Conservation (phyloP, 1,140 invertebrate species). For the Camponotus vicinus region DNA sequence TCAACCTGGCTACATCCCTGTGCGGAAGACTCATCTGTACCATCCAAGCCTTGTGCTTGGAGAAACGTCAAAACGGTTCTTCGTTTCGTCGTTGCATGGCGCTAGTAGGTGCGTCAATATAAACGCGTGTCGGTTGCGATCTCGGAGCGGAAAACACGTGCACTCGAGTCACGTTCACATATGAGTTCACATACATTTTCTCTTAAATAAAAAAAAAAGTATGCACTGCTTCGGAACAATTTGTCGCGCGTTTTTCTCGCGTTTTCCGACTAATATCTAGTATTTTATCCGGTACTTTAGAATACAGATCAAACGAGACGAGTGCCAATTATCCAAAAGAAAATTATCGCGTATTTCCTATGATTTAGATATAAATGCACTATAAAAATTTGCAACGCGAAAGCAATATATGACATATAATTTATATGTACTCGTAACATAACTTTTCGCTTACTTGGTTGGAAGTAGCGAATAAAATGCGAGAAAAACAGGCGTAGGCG, state of each 20-base stretch:
- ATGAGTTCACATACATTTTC: background rate
- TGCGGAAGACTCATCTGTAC: slow-evolving; percentile 74
- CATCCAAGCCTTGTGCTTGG: slow-evolving; percentile 79
- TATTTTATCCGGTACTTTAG: background rate
- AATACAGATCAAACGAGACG: background rate
- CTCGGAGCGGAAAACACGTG: slow-evolving; percentile 34
- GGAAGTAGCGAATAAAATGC: slow-evolving; percentile 2
- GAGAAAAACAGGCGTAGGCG: slow-evolving; percentile 37
- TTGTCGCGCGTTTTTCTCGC: background rate
- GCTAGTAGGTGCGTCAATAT: slow-evolving; percentile 75
- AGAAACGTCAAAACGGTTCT: slow-evolving; percentile 80
- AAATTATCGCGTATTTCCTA: background rate
- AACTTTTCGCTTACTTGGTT: slow-evolving; percentile 20
- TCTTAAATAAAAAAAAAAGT: background rate
- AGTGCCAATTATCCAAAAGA: background rate
- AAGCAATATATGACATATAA: background rate
- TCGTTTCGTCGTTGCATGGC: slow-evolving; percentile 80
- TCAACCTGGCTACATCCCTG: too few species aligned
- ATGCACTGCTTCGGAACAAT: background rate
- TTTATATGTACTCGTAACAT: background rate
- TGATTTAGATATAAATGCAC: background rate
- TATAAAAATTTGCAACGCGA: background rate
- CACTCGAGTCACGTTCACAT: background rate
- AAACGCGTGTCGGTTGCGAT: slow-evolving; percentile 23
- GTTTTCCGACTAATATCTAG: background rate